phyloP scores from a whole-genome alignment of 2,888 invertebrate genomes.

The Scaptomyza flava region DNA sequence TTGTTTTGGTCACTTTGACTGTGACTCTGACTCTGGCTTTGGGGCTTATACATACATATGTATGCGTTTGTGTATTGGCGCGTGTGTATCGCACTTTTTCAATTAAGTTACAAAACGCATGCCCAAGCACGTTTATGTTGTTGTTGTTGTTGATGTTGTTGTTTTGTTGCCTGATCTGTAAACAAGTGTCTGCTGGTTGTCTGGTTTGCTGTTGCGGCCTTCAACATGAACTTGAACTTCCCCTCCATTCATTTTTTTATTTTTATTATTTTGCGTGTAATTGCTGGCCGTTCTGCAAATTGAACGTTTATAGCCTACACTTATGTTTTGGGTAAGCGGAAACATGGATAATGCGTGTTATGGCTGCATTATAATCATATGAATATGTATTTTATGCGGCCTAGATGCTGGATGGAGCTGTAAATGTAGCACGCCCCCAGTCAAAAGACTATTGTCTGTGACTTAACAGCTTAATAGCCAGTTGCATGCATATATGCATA shows the following conservation, averaged over 20 bases:
- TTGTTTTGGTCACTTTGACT: constrained; percentile 54
- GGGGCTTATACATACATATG: constrained; percentile 6
- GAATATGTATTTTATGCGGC: constrained; percentile 28
- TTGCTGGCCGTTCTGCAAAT: constrained; percentile 45
- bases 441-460: constrained; percentile 32
- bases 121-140: constrained; percentile 66
- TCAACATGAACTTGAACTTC: constrained; percentile 74
- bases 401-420: constrained; percentile 21
- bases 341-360: constrained; percentile 37
- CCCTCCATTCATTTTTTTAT: constrained; percentile 1
- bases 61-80: constrained; percentile 52
- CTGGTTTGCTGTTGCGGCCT: constrained; percentile 54
- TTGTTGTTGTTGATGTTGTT: constrained; percentile 11
- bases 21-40: constrained; percentile 44
- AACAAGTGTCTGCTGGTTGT: constrained; percentile 57
- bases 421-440: constrained; percentile 34
- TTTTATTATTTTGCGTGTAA: constrained; percentile 46
- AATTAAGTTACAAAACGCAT: constrained; percentile 78
- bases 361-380: constrained; percentile 25
- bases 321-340: constrained; percentile 28
- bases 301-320: constrained; percentile 9
- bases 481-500: constrained; percentile 11
- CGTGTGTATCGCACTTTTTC: constrained; percentile 80
- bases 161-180: constrained; percentile 45
- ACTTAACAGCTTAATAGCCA: constrained; percentile 44